A percentile compares a stretch with the other conserved stretches of the same genome.
Evolutionary conservation across 1,140 invertebrate genomes (phyloP).

Genomic region (Homalodisca vitripennis): DNA sequence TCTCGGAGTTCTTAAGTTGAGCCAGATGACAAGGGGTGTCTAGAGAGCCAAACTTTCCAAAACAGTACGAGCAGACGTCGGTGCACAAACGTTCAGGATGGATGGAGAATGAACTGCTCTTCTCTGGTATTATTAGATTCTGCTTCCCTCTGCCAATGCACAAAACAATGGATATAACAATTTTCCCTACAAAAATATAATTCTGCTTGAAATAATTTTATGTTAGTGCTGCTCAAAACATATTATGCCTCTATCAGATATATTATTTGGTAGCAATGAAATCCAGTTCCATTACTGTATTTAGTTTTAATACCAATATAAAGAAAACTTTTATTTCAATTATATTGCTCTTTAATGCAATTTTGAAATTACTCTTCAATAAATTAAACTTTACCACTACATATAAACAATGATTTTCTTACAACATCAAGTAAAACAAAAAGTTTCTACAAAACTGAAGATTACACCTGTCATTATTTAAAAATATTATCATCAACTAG

Average conservation of each 20-base stretch:
- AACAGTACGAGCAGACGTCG: slow-evolving; percentile 81
- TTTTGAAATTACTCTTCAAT: too few relatives aligned
- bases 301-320: neutral
- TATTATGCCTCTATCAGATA: neutral
- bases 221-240: neutral
- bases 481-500: too few relatives aligned
- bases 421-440: too few relatives aligned
- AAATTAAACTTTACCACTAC: too few relatives aligned
- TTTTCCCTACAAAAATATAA: neutral
- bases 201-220: neutral
- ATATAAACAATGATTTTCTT: too few relatives aligned
- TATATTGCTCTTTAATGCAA: too few relatives aligned
- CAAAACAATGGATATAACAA: neutral
- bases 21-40: slow-evolving; percentile 84
- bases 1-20: slow-evolving; percentile 74
- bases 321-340: neutral
- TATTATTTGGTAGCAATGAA: neutral
- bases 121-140: slow-evolving; percentile 78
- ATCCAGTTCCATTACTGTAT: neutral
- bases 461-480: too few relatives aligned
- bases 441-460: too few relatives aligned
- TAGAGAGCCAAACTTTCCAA: slow-evolving; percentile 78
- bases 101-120: slow-evolving; percentile 81
- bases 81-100: slow-evolving; percentile 75
- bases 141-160: slow-evolving; percentile 48